Conservation (phyloP, 2,113 vertebrate genomes). For the Nanger granti region DNA sequence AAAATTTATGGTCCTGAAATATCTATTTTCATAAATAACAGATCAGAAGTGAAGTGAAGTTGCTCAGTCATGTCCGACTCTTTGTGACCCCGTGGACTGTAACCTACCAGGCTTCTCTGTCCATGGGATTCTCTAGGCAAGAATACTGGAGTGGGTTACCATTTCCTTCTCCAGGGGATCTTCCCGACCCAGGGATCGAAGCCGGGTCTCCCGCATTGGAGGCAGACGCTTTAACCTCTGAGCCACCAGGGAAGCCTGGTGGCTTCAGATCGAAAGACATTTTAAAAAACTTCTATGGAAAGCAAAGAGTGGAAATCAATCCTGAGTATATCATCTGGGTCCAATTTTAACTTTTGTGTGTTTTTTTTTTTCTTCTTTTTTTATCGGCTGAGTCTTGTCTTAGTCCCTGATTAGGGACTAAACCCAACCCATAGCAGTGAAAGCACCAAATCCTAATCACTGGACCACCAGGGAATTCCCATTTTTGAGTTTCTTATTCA, state of each 20-base stretch:
- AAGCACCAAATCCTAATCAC: background rate
- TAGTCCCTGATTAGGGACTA: background rate
- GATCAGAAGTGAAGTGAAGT: too few species aligned
- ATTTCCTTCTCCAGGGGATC: too few species aligned
- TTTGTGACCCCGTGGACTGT: too few species aligned
- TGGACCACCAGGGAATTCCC: background rate
- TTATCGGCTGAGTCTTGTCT: background rate
- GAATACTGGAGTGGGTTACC: too few species aligned
- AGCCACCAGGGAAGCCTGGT: too few species aligned
- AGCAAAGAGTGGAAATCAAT: background rate
- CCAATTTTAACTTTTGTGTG: background rate
- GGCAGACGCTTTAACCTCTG: too few species aligned
- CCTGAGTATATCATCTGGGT: background rate
- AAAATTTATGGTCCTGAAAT: background rate
- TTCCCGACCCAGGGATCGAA: too few species aligned
- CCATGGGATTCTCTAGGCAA: too few species aligned
- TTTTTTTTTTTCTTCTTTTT: background rate
- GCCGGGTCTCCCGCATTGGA: too few species aligned
- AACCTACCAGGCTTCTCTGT: too few species aligned
- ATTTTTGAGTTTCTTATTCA: background rate
- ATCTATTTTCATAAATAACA: background rate
- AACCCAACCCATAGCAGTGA: background rate
- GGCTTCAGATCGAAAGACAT: background rate
- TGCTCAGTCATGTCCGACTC: too few species aligned
- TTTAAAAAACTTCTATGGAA: background rate